Base-by-base conservation (phyloP, 2,113 vertebrate species). In the Uria aalge region DNA sequence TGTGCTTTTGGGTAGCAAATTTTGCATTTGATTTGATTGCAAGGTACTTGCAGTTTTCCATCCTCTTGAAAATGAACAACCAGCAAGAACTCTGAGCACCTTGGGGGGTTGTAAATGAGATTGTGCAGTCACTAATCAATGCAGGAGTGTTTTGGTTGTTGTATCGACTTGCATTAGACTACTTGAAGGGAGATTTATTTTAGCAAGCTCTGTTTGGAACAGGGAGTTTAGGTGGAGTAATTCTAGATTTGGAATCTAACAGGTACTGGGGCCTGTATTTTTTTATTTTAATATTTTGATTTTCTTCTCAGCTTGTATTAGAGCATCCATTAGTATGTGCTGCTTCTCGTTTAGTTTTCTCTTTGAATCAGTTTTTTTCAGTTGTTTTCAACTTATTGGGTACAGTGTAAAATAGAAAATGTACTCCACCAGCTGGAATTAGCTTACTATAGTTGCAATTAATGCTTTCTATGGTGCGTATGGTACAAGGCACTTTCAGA, bases 141-240 rank as follows among this genome's bases (percentile, higher is more conserved):
- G 86, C 3, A 3, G 57, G 38, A 8, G 36, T 79, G 69, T 45
- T 64, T 75, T 75, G 57, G 26, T 82, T 89, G 76, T 86, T 89
- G 43, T 62, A 66, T 89, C 77, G 85, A 17, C 84, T 96, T 91
- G 75, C 30, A 5, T 71, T 81, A 72, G 48, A 71, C 34, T 84
- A 43, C 76, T 89, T 82, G 53, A 85, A 92, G 69, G 21, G 66
- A 94, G 16, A 36, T 94, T 86, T 77, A 63, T 93, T 94, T 94
- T 67, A 91, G 53, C n/a, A 66, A 79, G 43, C 36, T 86, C 30
- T 18, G 0, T 75, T 75, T 78, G 67, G n/a, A 84, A 52, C n/a
- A 41, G 41, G 15, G 29, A 73, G 23, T 63, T 92, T 57, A 57
- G 27, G 18, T 53, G 38, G 38, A 72, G 9, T 72, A 71, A 60